These are phyloP conservation scores for Salticus scenicus DNA, from an alignment of 2,888 invertebrate genomes.

Conservation along the genomic window DNA sequence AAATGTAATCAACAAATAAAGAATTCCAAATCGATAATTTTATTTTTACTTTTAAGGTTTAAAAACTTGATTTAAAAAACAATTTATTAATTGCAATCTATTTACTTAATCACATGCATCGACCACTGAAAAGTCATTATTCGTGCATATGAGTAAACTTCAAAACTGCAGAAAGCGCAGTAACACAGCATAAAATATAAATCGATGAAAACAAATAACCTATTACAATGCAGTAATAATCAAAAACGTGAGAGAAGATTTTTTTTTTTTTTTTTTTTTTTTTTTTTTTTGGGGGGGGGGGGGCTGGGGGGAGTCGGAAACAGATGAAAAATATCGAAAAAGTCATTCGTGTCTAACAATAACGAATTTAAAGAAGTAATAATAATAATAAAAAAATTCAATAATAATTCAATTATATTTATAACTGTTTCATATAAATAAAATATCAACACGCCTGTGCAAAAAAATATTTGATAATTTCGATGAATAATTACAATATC, in stretches of 20 bases:
- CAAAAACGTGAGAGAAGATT: not conserved
- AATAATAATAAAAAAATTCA: too few species aligned
- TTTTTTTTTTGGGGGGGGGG: too few species aligned
- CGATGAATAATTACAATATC: slow-evolving; percentile 14
- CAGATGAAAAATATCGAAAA: not conserved
- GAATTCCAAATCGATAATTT: too few species aligned
- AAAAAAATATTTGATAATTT: not conserved
- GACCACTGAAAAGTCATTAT: not conserved
- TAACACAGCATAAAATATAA: not conserved
- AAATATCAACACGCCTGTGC: not conserved
- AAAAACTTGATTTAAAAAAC: too few species aligned
- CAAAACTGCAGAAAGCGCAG: not conserved
- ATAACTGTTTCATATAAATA: too few species aligned
- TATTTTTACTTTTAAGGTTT: too few species aligned
- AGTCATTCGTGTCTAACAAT: not conserved
- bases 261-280: too few species aligned
- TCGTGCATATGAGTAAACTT: not conserved
- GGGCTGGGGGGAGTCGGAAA: too few species aligned
- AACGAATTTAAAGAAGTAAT: not conserved
- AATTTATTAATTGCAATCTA: too few species aligned
- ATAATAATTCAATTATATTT: too few species aligned
- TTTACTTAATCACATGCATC: too few species aligned
- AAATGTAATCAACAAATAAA: too few species aligned
- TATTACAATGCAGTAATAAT: not conserved
- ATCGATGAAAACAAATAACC: not conserved